Conservation (phyloP, 2,113 vertebrate species). For the Panthera leo region DNA sequence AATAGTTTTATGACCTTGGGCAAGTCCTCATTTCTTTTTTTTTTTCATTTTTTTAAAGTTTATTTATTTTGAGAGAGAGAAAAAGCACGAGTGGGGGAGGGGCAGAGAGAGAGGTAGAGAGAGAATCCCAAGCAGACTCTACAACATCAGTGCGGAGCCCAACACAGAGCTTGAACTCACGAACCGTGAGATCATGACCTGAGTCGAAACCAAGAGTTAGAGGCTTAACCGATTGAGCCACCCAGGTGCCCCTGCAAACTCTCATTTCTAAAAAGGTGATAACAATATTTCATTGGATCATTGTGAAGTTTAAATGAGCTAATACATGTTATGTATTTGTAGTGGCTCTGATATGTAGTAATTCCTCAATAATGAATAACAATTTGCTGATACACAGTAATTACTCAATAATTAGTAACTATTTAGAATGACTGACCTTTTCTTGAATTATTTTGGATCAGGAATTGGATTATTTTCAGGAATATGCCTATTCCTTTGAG, state of each 20-base stretch:
- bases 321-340: not conserved
- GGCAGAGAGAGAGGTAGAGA: no score
- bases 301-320: not conserved
- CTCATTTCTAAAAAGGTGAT: not conserved
- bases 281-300: not conserved
- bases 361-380: not conserved
- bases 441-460: not conserved
- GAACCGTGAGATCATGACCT: no score
- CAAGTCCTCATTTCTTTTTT: not conserved
- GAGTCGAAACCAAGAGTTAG: no score
- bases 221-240: no score
- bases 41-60: no score
- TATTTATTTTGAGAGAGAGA: no score
- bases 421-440: not conserved
- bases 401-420: not conserved
- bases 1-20: slow-evolving; percentile 10
- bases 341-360: not conserved
- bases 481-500: not conserved
- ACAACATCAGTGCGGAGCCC: no score
- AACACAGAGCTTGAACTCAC: no score
- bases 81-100: no score
- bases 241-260: not conserved
- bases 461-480: not conserved
- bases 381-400: not conserved
- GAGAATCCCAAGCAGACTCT: no score